A percentile compares a stretch with the other conserved stretches of the same genome.
Conservation (phyloP, 1,140 invertebrate genomes). For the Platyscapa corneri region DNA sequence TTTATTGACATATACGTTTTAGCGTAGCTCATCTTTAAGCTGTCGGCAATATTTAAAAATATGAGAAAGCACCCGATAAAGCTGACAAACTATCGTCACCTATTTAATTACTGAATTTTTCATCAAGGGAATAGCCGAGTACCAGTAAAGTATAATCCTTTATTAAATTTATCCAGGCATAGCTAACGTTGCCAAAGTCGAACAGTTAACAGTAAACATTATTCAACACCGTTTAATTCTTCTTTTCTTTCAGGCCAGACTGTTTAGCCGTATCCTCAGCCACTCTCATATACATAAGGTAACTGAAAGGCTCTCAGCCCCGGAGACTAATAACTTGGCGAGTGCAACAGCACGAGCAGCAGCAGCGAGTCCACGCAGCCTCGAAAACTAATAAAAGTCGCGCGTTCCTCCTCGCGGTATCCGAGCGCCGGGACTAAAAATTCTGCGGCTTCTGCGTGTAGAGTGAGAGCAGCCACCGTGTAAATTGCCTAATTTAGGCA, state of each 20-base stretch:
- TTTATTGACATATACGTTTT: not conserved
- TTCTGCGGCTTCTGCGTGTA: conserved; percentile 47
- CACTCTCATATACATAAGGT: conserved; percentile 16
- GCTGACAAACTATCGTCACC: conserved; percentile 12
- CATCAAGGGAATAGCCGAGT: not conserved
- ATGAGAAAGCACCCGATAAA: not conserved
- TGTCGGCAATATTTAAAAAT: not conserved
- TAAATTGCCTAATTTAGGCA: conserved; percentile 69
- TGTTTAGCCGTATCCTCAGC: not conserved
- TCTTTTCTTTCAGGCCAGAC: not conserved
- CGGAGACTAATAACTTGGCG: conserved; percentile 47
- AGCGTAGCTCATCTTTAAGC: not conserved
- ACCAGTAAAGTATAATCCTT: not conserved
- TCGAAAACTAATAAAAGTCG: conserved; percentile 52
- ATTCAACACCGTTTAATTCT: conserved; percentile 35
- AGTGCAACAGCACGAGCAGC: conserved; percentile 16
- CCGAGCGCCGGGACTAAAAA: conserved; percentile 42
- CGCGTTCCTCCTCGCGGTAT: conserved; percentile 19
- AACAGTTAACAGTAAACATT: conserved; percentile 11
- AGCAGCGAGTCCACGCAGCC: not conserved
- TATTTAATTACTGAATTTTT: not conserved
- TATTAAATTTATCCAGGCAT: not conserved
- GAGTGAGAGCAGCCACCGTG: conserved; percentile 52
- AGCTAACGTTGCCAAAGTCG: not conserved
- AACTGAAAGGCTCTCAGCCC: conserved; percentile 11